Evolutionary conservation across 2,888 invertebrate species (phyloP), one percentile per base, ranked within the genome.

Genomic region (Rhimphoctona megacephalus): DNA sequence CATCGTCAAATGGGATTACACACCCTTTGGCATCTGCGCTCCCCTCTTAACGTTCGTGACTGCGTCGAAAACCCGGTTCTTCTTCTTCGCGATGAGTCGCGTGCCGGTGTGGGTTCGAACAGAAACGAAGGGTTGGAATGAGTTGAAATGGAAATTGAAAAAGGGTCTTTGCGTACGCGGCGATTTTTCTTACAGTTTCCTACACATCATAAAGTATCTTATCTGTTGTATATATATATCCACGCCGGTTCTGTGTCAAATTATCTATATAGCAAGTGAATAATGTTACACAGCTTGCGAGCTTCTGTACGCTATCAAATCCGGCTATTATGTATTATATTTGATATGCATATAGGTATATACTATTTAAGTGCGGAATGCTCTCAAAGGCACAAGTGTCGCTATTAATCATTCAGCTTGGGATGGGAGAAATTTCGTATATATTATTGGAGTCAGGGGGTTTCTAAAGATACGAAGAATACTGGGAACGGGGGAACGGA

Each of bases 211-310:
- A 77, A 73, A 81, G 77, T 80, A 81, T 61, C 77, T 73, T 36
- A 43, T 66, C 72, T 61, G 30, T 14, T 67, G 64, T n/a, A 33
- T 14, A 46, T 14, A 36, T 36, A 19, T 39, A 77, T 39, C 14
- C 49, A 73, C 49, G 46, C 30, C n/a, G 36, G 66, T 57, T 66
- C 76, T 46, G 54, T 57, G 77, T 86, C 83, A 80, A 86, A 80
- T 80, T 76, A 80, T 83, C 85, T 39, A 70, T 70, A 64, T 66
- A 61, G 76, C 72, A 66, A 30, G 72, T 83, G 86, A 86, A 83
- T 80, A 86, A 86, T 83, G 86, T 86, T 67, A 77, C 80, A 77
- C 86, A 77, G 77, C 83, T 83, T 81, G 86, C 83, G 79, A 83
- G 74, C 66, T 73, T 66, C 19, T 67, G 52, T 43, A 46, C 39